phyloP scores from a whole-genome alignment of 2,113 vertebrate genomes.

The Macaca fascicularis region T2T-MFA8v1.1 NC_088379.1:164754001-164754500 shows the following conservation, averaged over 20 bases:
- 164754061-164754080: background rate
- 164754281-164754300: background rate
- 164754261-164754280: background rate
- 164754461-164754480: background rate
- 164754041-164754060: too few relatives aligned
- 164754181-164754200: background rate
- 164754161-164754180: background rate
- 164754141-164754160: background rate
- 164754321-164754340: background rate
- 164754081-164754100: background rate
- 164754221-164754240: background rate
- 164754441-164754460: background rate
- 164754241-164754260: background rate
- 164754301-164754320: too few relatives aligned
- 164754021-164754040: background rate
- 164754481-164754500: too few relatives aligned
- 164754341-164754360: background rate
- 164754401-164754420: background rate
- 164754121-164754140: background rate
- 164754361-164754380: background rate
- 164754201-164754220: background rate
- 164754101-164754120: background rate
- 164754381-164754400: background rate
- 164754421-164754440: background rate
- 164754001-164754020: background rate